Evolutionary conservation across 1,140 invertebrate genomes (phyloP), one percentile per base, ranked within the genome.

Genomic region (Amphibalanus amphitrite): DNA sequence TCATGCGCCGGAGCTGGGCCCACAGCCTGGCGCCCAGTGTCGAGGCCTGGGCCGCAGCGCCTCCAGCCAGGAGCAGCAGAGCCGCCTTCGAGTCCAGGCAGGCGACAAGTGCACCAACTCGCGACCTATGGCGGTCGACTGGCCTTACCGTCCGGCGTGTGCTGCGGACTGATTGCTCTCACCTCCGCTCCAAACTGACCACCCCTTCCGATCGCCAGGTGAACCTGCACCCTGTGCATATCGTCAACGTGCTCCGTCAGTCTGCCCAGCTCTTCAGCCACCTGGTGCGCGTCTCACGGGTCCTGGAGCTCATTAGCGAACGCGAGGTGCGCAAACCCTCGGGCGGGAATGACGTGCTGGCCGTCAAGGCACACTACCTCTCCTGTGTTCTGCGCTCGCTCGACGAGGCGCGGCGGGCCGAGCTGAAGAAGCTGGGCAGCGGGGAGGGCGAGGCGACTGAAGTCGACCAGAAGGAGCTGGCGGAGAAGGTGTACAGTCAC

Each of bases 301-400:
- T 95, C 0, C 81, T 99, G 70, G 88, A 93, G 76, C 77, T 89
- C 65, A 86, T 98, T 82, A 88, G 88, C 77, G 90, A 93, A 73
- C 89, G 87, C 75, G 90, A 96, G 82, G 93, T 97, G 87, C 90
- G 91, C 71, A 82, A 85, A 75, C 85, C 88, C 8, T 83, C 84
- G 68, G 91, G 95, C 72, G 87, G 86, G 0, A 98, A 98, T 80
- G 95, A 98, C 83, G 85, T 97, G 10, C 87, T 94, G 83, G 87
- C 92, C 0, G 90, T 96, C 73, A 97, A 97, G 79, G 90, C 90
- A 77, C 92, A 95, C n/a, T 67, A 67, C 17, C 65, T 67, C 10
- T 10, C 17, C 23, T 67, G 65, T 28, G 65, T 67, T n/a, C n/a
- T 67, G 65, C 26, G 28, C 65, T 28, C 65, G 8, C 65, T 67